Conservation (phyloP, 1,140 invertebrate species). For the Pentalonia nigronervosa region DNA sequence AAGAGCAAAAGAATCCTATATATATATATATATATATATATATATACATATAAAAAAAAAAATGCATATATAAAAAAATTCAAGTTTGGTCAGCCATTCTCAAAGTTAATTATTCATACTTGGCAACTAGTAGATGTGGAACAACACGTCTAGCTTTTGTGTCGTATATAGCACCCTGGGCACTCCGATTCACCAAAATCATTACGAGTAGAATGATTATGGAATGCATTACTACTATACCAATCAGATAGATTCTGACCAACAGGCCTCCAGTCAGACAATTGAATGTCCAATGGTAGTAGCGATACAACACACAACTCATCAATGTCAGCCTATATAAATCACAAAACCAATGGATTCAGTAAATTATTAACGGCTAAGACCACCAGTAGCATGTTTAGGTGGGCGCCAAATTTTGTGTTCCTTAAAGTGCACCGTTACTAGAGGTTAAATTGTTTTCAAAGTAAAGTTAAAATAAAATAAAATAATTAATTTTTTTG, state of each 20-base stretch:
- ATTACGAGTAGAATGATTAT: conserved; percentile 70
- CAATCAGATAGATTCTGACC: conserved; percentile 73
- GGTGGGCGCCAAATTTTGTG: too few relatives aligned
- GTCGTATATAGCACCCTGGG: conserved; percentile 76
- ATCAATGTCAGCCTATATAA: conserved; percentile 74
- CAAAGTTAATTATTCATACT: conserved; percentile 66
- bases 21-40: too few relatives aligned
- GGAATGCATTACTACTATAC: conserved; percentile 70
- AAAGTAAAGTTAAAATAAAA: background rate
- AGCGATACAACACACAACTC: conserved; percentile 70
- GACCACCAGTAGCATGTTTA: too few relatives aligned
- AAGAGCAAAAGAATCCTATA: conserved; percentile 75
- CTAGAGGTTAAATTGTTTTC: background rate
- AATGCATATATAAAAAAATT: background rate
- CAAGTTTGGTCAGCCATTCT: background rate
- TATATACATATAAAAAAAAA: conserved; percentile 62
- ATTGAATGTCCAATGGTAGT: conserved; percentile 72
- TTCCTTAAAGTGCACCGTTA: background rate
- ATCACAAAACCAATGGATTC: conserved; percentile 7
- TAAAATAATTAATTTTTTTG: background rate
- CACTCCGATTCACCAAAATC: conserved; percentile 74
- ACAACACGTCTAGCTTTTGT: conserved; percentile 72
- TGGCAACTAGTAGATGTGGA: conserved; percentile 72
- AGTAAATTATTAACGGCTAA: background rate
- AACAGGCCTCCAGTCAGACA: conserved; percentile 72